Conservation (phyloP, 2,113 vertebrate species). For the Anguilla rostrata region DNA sequence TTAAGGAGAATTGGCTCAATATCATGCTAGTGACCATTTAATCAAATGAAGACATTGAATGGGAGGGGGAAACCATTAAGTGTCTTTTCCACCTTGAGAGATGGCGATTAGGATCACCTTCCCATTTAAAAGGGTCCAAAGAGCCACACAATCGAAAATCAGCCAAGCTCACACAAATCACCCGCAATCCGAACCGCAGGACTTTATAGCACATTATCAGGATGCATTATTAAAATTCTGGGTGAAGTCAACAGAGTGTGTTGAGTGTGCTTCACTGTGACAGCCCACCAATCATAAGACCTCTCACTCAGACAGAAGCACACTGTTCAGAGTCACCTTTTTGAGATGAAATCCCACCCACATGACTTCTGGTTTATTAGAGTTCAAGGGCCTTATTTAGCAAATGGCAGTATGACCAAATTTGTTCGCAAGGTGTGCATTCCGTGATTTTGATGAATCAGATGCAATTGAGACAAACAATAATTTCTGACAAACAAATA, state of each 20-base stretch:
- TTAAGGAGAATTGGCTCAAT: not conserved
- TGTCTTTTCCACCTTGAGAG: not conserved
- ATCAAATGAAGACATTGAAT: not conserved
- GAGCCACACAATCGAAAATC: not conserved
- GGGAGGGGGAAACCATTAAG: not conserved
- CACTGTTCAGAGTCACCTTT: not conserved
- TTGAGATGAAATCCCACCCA: not conserved
- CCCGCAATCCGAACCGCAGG: not conserved
- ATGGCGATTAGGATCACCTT: not conserved
- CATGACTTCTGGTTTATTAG: not conserved
- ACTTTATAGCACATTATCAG: not conserved
- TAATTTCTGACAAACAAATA: too few species aligned
- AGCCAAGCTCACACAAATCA: constrained; percentile 5
- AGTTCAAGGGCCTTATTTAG: not conserved
- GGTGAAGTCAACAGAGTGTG: not conserved
- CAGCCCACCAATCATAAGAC: not conserved
- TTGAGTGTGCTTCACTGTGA: not conserved
- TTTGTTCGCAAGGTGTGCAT: too few species aligned
- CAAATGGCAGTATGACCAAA: too few species aligned
- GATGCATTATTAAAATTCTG: not conserved
- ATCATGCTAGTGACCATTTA: not conserved
- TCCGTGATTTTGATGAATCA: too few species aligned
- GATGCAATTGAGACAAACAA: too few species aligned
- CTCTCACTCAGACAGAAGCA: not conserved
- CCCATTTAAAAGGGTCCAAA: not conserved